Evolutionary conservation across 2,113 vertebrate species (phyloP).

Genomic region (Poecilia latipinna): DNA sequence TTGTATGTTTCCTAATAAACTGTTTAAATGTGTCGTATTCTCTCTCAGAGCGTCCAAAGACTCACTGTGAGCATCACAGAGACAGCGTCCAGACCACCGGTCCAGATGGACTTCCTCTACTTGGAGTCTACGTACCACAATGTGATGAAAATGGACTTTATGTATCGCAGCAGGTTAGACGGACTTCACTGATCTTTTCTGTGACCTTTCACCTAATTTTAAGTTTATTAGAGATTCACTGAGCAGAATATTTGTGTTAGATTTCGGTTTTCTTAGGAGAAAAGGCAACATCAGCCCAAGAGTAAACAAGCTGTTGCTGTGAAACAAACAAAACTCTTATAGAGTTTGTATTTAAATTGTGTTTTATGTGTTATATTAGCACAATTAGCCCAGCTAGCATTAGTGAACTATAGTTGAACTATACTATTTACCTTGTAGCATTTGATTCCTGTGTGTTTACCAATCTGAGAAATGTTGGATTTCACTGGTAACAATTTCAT

Average conservation of each 20-base stretch:
- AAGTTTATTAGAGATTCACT: no score
- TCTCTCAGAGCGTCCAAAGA: slow-evolving; percentile 41
- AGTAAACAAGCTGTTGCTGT: not conserved
- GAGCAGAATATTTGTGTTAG: no score
- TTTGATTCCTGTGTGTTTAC: not conserved
- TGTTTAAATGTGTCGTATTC: not conserved
- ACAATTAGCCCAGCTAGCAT: not conserved
- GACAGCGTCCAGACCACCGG: slow-evolving; percentile 46
- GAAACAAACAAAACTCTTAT: no score
- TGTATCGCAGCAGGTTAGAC: not conserved
- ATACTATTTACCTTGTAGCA: not conserved
- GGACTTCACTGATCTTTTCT: not conserved
- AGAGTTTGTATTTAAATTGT: no score
- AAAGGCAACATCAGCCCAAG: not conserved
- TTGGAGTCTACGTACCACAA: slow-evolving; percentile 30
- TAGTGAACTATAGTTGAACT: no score
- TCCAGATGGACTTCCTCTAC: slow-evolving; percentile 31
- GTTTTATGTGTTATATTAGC: not conserved
- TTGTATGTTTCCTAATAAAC: not conserved
- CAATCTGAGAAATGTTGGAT: not conserved
- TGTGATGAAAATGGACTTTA: slow-evolving; percentile 36
- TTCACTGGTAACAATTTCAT: not conserved
- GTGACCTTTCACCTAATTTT: no score
- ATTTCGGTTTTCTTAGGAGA: not conserved
- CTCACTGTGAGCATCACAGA: slow-evolving; percentile 80